phyloP scores from a whole-genome alignment of 2,888 invertebrate genomes.

The Oscheius sp. region DNA sequence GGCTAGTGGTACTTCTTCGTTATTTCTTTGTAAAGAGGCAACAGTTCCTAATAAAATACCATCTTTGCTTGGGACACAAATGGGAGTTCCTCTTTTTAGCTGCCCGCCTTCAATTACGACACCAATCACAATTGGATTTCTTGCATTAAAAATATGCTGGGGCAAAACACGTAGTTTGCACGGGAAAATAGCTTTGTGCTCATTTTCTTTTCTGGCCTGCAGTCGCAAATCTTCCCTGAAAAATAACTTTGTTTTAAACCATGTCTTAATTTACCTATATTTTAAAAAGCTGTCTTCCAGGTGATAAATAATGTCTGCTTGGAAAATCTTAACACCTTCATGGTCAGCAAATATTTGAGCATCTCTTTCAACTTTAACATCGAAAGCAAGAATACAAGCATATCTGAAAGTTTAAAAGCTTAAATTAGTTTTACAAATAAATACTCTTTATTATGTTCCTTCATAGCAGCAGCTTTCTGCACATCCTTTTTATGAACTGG shows the following conservation, averaged over 20 bases:
- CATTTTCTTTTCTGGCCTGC: slow-evolving; percentile 91
- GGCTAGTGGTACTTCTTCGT: slow-evolving; percentile 92
- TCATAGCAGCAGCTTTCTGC: slow-evolving; percentile 99
- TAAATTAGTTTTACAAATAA: slow-evolving; percentile 13
- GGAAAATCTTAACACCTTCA: slow-evolving; percentile 91
- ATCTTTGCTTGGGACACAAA: slow-evolving; percentile 96
- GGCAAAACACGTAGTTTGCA: slow-evolving; percentile 85
- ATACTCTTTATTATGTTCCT: slow-evolving; percentile 91
- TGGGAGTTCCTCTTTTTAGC: slow-evolving; percentile 92
- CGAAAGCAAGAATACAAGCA: slow-evolving; percentile 98
- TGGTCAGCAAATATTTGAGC: slow-evolving; percentile 96
- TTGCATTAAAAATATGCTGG: slow-evolving; percentile 93
- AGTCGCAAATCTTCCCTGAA: slow-evolving; percentile 86
- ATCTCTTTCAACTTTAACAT: slow-evolving; percentile 91
- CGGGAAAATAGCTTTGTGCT: slow-evolving; percentile 96
- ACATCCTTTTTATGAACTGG: slow-evolving; percentile 99
- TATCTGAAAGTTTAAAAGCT: slow-evolving; percentile 77
- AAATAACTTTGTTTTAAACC: no score
- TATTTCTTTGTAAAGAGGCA: slow-evolving; percentile 92
- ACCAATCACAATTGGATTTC: slow-evolving; percentile 94
- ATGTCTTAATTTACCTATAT: no score
- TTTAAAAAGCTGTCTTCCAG: slow-evolving; percentile 89
- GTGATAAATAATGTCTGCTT: slow-evolving; percentile 98
- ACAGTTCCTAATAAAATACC: slow-evolving; percentile 92
- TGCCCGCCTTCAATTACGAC: slow-evolving; percentile 94